Conservation (phyloP, 2,888 invertebrate species). For the Torymus texanus region DNA sequence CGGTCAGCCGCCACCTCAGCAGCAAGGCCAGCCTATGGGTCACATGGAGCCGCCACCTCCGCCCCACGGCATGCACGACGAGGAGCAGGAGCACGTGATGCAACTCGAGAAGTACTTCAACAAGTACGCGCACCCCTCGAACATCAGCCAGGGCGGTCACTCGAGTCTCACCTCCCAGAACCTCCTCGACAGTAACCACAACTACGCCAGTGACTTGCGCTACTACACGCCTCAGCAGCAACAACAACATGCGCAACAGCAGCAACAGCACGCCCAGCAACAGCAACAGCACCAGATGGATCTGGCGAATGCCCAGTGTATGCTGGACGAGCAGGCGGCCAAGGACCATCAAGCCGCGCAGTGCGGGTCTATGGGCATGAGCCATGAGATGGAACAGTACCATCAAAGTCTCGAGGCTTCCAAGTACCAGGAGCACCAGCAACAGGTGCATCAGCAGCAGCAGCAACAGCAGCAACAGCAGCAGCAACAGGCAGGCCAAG, state of each 20-base stretch:
- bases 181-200: slow-evolving; percentile 78
- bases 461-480: slow-evolving; percentile 65
- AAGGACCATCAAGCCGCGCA: slow-evolving; percentile 59
- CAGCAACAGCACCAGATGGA: slow-evolving; percentile 71
- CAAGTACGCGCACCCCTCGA: slow-evolving; percentile 68
- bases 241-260: slow-evolving; percentile 70
- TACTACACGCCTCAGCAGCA: slow-evolving; percentile 72
- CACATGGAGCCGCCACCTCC: slow-evolving; percentile 68
- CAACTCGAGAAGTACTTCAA: slow-evolving; percentile 73
- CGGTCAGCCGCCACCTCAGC: slow-evolving; percentile 61
- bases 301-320: slow-evolving; percentile 69
- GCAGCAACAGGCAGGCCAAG: slow-evolving; percentile 64
- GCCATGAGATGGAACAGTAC: slow-evolving; percentile 71
- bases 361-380: slow-evolving; percentile 66
- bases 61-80: slow-evolving; percentile 66
- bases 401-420: slow-evolving; percentile 70
- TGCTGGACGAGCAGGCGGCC: slow-evolving; percentile 66
- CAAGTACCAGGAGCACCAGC: slow-evolving; percentile 69
- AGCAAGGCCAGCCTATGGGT: slow-evolving; percentile 61
- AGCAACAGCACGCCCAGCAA: slow-evolving; percentile 66
- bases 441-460: slow-evolving; percentile 60
- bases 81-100: slow-evolving; percentile 68
- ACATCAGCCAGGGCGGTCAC: slow-evolving; percentile 31
- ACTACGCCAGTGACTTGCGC: slow-evolving; percentile 75
- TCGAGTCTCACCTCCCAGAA: slow-evolving; percentile 63